Evolutionary conservation across 2,113 vertebrate genomes (phyloP).

Genomic region (Gallinago media): DNA sequence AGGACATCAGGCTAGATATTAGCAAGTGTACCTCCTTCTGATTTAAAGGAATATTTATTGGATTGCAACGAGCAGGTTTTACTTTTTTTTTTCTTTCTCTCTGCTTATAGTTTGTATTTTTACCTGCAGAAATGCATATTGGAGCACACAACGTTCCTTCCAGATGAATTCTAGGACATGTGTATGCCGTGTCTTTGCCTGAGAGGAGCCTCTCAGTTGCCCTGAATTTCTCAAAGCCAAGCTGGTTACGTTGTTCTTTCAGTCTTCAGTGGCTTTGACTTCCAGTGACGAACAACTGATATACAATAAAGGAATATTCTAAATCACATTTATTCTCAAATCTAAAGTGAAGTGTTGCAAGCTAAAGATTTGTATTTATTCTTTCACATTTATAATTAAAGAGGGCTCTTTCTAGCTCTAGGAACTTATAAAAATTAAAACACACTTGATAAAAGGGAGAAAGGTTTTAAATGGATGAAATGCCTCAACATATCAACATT

Average conservation of each 20-base stretch:
- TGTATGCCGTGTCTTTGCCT: background rate
- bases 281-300: background rate
- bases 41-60: background rate
- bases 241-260: background rate
- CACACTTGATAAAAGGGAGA: slow-evolving; percentile 12
- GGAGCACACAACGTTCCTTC: background rate
- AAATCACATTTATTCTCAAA: slow-evolving; percentile 12
- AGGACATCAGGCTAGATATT: background rate
- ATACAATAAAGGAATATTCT: background rate
- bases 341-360: background rate
- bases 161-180: background rate
- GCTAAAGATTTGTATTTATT: slow-evolving; percentile 19
- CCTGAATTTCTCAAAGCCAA: background rate
- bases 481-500: background rate
- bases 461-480: slow-evolving; percentile 8
- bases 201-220: background rate
- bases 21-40: background rate
- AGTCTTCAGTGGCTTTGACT: background rate
- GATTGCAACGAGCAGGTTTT: background rate
- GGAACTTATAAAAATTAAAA: slow-evolving; percentile 11
- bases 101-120: background rate
- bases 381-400: slow-evolving; percentile 23
- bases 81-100: too few species aligned
- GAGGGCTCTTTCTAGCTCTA: background rate
- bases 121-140: background rate